These are phyloP conservation scores for Prorops nasuta DNA, from an alignment of 1,140 invertebrate genomes.

Conservation along the genomic window DNA sequence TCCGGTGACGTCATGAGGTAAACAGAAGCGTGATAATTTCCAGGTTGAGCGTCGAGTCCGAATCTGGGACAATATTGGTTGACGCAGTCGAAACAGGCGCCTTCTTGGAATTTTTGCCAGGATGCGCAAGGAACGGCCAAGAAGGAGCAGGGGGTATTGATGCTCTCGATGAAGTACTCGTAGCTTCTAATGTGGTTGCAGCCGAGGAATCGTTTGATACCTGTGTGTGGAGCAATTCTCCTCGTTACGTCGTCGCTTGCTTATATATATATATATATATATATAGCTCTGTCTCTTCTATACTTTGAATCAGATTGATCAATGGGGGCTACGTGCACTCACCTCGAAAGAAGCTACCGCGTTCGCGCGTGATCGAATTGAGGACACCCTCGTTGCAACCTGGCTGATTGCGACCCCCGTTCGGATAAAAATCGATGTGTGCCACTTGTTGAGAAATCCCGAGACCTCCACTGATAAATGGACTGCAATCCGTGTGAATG, in stretches of 20 bases:
- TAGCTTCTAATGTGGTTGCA: slow-evolving; percentile 85
- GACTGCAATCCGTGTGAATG: slow-evolving; percentile 84
- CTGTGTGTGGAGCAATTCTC: too few species aligned
- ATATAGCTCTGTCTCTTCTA: too few species aligned
- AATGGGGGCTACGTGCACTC: slow-evolving; percentile 5
- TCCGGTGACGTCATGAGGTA: slow-evolving; percentile 69
- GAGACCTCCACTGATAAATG: slow-evolving; percentile 76
- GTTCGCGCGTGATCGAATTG: slow-evolving; percentile 66
- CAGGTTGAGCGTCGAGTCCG: slow-evolving; percentile 63
- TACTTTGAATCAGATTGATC: too few species aligned
- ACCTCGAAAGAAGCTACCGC: slow-evolving; percentile 65
- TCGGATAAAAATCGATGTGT: slow-evolving; percentile 89
- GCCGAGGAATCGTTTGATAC: slow-evolving; percentile 72
- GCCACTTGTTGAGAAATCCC: slow-evolving; percentile 79
- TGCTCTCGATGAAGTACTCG: slow-evolving; percentile 83
- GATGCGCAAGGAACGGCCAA: slow-evolving; percentile 73
- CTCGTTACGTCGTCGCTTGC: too few species aligned
- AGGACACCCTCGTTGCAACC: slow-evolving; percentile 75
- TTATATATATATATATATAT: too few species aligned
- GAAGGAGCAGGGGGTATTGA: slow-evolving; percentile 74
- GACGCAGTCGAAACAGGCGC: slow-evolving; percentile 73
- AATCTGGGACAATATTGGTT: slow-evolving; percentile 69
- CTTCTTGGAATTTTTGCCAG: slow-evolving; percentile 73
- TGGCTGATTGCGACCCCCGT: slow-evolving; percentile 81
- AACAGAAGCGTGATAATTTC: slow-evolving; percentile 60